Percentiles rank a stretch among this genome's conserved stretches.
These are phyloP conservation scores for Engystomops pustulosus DNA, from an alignment of 2,113 vertebrate genomes.

Conservation along the genomic window DNA sequence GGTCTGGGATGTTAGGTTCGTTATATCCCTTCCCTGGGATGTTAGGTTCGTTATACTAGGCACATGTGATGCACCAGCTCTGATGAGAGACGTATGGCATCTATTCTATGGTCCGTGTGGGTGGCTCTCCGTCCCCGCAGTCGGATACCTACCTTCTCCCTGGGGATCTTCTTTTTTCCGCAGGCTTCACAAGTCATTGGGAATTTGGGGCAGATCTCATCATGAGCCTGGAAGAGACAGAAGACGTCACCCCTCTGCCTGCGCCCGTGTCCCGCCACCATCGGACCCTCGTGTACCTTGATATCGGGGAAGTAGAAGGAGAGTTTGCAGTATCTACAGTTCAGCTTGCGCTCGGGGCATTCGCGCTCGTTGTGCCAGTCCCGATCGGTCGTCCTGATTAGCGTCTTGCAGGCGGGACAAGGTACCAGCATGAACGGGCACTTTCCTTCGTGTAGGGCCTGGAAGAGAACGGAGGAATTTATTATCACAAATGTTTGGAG, in stretches of 20 bases:
- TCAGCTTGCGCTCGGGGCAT: constrained; percentile 76
- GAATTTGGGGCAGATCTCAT: constrained; percentile 84
- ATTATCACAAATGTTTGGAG: background rate
- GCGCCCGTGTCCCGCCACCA: too few species aligned
- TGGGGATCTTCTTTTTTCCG: constrained; percentile 84
- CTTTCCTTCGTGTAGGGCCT: constrained; percentile 74
- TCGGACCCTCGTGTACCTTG: constrained; percentile 71
- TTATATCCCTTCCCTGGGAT: too few species aligned
- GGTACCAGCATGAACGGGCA: constrained; percentile 71
- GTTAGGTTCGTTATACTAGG: too few species aligned
- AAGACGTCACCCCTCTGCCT: too few species aligned
- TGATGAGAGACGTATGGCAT: too few species aligned
- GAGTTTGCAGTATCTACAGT: constrained; percentile 77
- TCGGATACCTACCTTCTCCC: constrained; percentile 79
- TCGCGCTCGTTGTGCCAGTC: constrained; percentile 75
- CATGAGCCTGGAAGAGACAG: constrained; percentile 77
- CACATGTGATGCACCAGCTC: too few species aligned
- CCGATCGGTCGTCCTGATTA: constrained; percentile 70
- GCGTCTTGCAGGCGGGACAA: constrained; percentile 72
- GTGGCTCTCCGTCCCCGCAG: too few species aligned
- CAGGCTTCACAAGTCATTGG: constrained; percentile 89
- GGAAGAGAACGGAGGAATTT: background rate
- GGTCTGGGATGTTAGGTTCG: too few species aligned
- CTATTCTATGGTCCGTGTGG: too few species aligned
- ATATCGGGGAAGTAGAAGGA: constrained; percentile 73